Base-by-base conservation (phyloP, 2,888 invertebrate species). In the Eupithecia centaureata region DNA sequence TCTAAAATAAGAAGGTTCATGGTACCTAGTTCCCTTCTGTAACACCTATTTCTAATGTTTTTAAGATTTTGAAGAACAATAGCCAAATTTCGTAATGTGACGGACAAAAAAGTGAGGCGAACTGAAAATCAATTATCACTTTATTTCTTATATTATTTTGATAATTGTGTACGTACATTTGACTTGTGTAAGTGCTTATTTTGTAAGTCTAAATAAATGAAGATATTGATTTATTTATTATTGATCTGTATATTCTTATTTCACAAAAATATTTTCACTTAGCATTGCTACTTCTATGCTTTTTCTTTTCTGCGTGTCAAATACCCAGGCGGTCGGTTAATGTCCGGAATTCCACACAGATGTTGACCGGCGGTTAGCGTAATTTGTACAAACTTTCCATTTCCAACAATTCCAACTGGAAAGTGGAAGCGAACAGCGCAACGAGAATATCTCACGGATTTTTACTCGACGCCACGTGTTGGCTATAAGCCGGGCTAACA, bases 301-400 rank as follows among this genome's bases (percentile, higher is more conserved):
- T 12, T 32, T 32, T 35, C 13, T 35, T 15, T 13, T 13, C 13
- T 18, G 18, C 15, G 15, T 52, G 27, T 27, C 7, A 13, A 52
- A 52, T 25, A 18, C 32, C 54, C n/a, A 15, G 28, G 18, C 32
- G 12, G 56, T 18, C 32, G 32, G 32, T 10, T 22, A 33, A 32
- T 57, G 12, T n/a, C 56, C 32, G 57, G 52, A 5, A 15, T 27
- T 27, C 1, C 52, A 27, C 27, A 27, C 27, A 52, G 25, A 27
- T 52, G 52, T 52, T 27, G 27, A 27, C 57, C n/a, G 8, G 10
- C 18, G 22, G 18, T 56, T 56, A 1, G 28, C 10, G 27, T 30
- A 33, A 32, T 57, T 33, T 57, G 32, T 22, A 33, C 18, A 57
- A 57, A 33, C 57, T 33, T 57, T 57, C 32, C 30, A 57, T 57